Conservation (phyloP, 1,140 invertebrate genomes). For the Magallana angulata region DNA sequence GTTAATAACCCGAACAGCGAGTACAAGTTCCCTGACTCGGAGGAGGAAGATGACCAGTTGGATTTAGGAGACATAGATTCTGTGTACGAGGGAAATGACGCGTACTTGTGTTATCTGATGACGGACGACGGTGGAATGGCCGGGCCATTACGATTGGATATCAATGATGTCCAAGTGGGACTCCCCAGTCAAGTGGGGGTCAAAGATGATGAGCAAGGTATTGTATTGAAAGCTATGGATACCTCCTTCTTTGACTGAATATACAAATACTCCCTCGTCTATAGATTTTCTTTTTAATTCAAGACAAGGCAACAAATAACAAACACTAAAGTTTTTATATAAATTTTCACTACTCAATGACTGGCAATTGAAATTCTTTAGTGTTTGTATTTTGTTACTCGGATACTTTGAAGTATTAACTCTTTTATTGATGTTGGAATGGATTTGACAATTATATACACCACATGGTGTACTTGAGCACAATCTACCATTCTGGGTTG, state of each 20-base stretch:
- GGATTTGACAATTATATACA: not conserved
- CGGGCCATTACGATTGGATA: constrained; percentile 73
- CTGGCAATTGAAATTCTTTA: not conserved
- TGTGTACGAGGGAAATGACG: constrained; percentile 64
- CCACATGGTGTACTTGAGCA: not conserved
- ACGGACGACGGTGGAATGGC: constrained; percentile 70
- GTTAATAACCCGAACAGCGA: constrained; percentile 40
- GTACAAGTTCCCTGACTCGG: constrained; percentile 50
- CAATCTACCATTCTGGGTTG: not conserved
- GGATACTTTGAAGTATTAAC: not conserved
- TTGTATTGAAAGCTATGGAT: not conserved
- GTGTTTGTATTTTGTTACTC: not conserved
- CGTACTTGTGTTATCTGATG: constrained; percentile 71
- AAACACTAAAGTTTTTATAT: constrained; percentile 1
- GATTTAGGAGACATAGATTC: constrained; percentile 62
- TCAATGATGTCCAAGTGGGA: constrained; percentile 72
- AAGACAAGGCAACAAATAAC: not conserved
- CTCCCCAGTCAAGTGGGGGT: constrained; percentile 57
- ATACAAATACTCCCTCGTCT: not conserved
- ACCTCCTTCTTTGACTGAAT: not conserved
- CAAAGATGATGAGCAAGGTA: constrained; percentile 35
- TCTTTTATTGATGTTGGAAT: constrained; percentile 17
- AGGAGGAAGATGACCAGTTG: constrained; percentile 50
- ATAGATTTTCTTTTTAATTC: not conserved
- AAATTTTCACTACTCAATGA: not conserved